These are phyloP conservation scores for Telenomus remus DNA, from an alignment of 1,140 invertebrate genomes.

Conservation along the genomic window DNA sequence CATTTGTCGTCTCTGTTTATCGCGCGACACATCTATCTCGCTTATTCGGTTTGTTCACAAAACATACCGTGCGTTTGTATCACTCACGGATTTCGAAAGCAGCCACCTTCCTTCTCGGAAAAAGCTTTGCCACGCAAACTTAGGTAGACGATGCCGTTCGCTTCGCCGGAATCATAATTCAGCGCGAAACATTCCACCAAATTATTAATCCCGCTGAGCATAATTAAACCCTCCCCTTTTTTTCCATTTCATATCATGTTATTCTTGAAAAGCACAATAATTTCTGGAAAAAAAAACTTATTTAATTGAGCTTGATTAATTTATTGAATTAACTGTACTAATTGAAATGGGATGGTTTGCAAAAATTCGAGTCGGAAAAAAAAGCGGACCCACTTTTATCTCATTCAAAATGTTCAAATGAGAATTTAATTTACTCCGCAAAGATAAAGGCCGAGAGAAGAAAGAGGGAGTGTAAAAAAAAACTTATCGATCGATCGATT, in stretches of 20 bases:
- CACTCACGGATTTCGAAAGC: constrained; percentile 61
- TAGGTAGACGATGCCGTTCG: constrained; percentile 28
- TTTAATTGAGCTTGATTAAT: too few species aligned
- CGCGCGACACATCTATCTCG: constrained; percentile 2
- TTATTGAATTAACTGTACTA: too few species aligned
- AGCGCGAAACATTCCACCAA: constrained; percentile 47
- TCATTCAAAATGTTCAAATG: constrained; percentile 8
- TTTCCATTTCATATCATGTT: too few species aligned
- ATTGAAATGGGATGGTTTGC: too few species aligned
- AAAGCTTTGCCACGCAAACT: constrained; percentile 34
- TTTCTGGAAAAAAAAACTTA: too few species aligned
- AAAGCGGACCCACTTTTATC: not conserved
- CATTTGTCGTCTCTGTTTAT: constrained; percentile 26
- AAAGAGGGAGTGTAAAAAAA: constrained; percentile 7
- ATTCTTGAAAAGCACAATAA: too few species aligned
- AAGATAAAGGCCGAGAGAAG: too few species aligned
- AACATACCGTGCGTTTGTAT: constrained; percentile 47
- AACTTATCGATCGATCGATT: constrained; percentile 37
- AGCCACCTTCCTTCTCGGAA: constrained; percentile 59
- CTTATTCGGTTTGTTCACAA: constrained; percentile 26
- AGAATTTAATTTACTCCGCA: constrained; percentile 27
- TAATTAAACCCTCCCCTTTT: constrained; percentile 29
- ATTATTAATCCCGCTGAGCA: constrained; percentile 23
- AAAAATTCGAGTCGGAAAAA: not conserved
- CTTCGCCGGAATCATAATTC: constrained; percentile 51